Evolutionary conservation across 2,888 invertebrate genomes (phyloP), one percentile per base, ranked within the genome.

Genomic region (Phanerotoma sp.): DNA sequence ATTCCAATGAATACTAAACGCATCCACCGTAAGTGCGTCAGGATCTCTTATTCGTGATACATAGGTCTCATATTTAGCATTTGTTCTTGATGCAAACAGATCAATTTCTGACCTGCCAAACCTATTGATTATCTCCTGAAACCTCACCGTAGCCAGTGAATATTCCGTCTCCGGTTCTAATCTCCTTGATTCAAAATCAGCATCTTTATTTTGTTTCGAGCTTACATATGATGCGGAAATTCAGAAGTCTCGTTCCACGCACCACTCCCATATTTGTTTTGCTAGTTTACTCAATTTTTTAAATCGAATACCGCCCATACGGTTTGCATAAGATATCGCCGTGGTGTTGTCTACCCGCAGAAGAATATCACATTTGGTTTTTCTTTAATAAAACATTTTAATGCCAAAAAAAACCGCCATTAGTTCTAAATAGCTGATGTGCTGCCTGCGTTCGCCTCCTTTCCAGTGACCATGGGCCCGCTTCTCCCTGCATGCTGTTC

Each of bases 251-350:
- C 57, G 35, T 6, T 10, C 18, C 28, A 58, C 54, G 25, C 60
- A 61, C 56, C 59, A 63, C 16, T 54, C 18, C 60, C 59, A 61
- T 16, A 60, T 58, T 20, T 58, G 25, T 25, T 40, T 32, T 7
- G 56, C 44, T 7, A 60, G 40, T 18, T 55, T 41, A 38, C 60
- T 60, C 18, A 70, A 51, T 4, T 62, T 40, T 3, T 51, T 46
- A 56, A 57, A 67, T 53, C 62, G 58, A 13, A 60, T 54, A 21
- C 64, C 62, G 3, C 62, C 62, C 62, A 65, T 62, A 38, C 46
- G 37, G 33, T 62, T 58, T 30, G 60, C 37, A 42, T 66, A 63
- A 11, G 61, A 55, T 21, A 64, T 53, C 3, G 62, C 64, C 7
- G 62, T 65, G 11, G 57, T 62, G 46, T 64, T 64, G 42, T 62